Evolutionary conservation across 2,797 vertebrate species (phyloP).

Genomic region (Carduelis carduelis): DNA sequence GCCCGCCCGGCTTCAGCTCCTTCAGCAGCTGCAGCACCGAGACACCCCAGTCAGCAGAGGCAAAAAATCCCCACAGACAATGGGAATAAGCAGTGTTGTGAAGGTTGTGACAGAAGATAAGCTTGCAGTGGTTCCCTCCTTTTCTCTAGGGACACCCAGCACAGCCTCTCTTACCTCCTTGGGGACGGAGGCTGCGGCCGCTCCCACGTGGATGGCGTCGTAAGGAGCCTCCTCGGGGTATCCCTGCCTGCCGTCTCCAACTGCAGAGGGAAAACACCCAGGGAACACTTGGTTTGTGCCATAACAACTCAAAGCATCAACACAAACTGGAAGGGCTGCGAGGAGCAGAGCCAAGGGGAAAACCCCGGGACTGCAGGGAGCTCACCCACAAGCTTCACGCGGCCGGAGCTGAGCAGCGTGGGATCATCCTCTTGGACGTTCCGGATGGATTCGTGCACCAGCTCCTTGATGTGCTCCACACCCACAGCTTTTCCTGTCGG

Average conservation of each 20-base stretch:
- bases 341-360: not conserved
- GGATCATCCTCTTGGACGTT: slow-evolving; percentile 85
- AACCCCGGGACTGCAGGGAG: fast-evolving
- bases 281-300: not conserved
- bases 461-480: slow-evolving; percentile 88
- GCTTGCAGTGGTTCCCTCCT: not conserved
- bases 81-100: fast-evolving
- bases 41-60: not conserved
- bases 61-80: not conserved
- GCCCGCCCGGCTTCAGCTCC: slow-evolving; percentile 88
- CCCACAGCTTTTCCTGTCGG: slow-evolving; percentile 84
- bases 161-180: slow-evolving; percentile 74
- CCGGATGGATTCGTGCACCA: slow-evolving; percentile 81
- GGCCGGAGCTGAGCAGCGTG: slow-evolving; percentile 81
- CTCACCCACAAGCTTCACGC: slow-evolving; percentile 84
- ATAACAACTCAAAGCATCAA: not conserved
- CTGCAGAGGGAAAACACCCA: slow-evolving; percentile 49
- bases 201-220: slow-evolving; percentile 91
- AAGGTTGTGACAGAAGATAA: fast-evolving
- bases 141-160: not conserved
- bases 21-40: slow-evolving; percentile 79
- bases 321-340: not conserved
- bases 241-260: slow-evolving; percentile 87
- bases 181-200: slow-evolving; percentile 84
- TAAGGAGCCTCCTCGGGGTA: slow-evolving; percentile 85